Conservation (phyloP, 1,140 invertebrate genomes). For the Pseudoatta argentina region DNA sequence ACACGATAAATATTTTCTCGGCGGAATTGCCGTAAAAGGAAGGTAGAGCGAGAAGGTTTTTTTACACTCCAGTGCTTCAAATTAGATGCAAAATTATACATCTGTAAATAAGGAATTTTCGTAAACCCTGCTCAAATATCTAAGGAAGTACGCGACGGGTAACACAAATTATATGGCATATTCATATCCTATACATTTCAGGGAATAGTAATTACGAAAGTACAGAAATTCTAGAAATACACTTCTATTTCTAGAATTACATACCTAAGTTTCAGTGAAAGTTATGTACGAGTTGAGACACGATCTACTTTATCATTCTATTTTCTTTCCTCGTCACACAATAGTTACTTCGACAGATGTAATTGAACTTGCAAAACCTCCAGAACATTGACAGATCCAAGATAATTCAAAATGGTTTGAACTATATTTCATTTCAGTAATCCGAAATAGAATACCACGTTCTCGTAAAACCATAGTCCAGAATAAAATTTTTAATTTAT, state of each 20-base stretch:
- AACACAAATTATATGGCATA: not conserved
- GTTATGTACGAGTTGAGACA: conserved; percentile 17
- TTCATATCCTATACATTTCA: not conserved
- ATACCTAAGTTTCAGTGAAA: conserved; percentile 6
- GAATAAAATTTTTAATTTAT: not conserved
- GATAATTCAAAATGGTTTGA: conserved; percentile 8
- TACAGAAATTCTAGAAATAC: not conserved
- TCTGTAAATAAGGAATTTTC: not conserved
- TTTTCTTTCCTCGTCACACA: conserved; percentile 15
- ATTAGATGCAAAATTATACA: conserved; percentile 33
- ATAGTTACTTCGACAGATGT: not conserved
- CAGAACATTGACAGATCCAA: not conserved
- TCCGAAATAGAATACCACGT: not conserved
- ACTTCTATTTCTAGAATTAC: conserved; percentile 6
- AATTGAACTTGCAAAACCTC: conserved; percentile 4
- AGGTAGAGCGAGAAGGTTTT: not conserved
- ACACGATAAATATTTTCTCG: conserved; percentile 54
- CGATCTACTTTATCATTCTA: not conserved
- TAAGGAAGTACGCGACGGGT: not conserved
- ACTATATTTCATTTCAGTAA: not conserved
- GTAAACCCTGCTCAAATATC: not conserved
- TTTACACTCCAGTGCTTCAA: not conserved
- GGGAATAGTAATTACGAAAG: not conserved
- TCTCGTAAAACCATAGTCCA: not conserved
- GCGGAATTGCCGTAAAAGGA: not conserved